Evolutionary conservation across 2,113 vertebrate genomes (phyloP).

Genomic region (Anarrhichthys ocellatus): DNA sequence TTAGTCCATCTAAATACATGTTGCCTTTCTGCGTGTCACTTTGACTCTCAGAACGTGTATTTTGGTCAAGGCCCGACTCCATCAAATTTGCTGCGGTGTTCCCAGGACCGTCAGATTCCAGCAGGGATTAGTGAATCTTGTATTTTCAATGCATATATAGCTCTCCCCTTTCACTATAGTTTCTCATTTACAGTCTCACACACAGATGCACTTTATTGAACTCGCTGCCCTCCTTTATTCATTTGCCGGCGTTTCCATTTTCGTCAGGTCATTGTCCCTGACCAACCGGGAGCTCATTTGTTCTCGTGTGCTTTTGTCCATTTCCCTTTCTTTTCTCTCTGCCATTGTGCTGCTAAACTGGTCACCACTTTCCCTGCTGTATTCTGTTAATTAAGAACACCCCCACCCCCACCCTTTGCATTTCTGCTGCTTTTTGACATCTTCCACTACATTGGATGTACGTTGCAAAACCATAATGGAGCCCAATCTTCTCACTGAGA

Average conservation of each 20-base stretch:
- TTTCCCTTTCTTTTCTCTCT: conserved; percentile 11
- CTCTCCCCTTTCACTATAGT: background rate
- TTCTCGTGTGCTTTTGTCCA: conserved; percentile 43
- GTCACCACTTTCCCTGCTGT: background rate
- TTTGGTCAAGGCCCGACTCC: conserved; percentile 7
- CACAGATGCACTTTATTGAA: conserved; percentile 3
- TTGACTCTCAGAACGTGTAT: conserved; percentile 6
- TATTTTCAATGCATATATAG: background rate
- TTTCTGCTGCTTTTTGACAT: background rate
- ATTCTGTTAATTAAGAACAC: conserved; percentile 9
- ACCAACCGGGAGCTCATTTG: conserved; percentile 29
- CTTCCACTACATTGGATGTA: background rate
- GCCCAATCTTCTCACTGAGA: conserved; percentile 7
- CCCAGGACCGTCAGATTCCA: background rate
- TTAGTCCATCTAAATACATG: conserved; percentile 20
- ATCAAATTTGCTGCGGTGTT: background rate
- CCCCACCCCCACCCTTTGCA: background rate
- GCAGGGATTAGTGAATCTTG: background rate
- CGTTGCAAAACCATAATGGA: background rate
- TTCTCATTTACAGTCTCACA: background rate
- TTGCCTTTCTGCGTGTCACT: background rate
- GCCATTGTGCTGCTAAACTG: conserved; percentile 28
- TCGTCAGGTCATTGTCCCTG: conserved; percentile 34
- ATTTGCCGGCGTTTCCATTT: conserved; percentile 14
- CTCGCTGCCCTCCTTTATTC: conserved; percentile 7